Conservation (phyloP, 2,888 invertebrate species). For the Agapostemon virescens region DNA sequence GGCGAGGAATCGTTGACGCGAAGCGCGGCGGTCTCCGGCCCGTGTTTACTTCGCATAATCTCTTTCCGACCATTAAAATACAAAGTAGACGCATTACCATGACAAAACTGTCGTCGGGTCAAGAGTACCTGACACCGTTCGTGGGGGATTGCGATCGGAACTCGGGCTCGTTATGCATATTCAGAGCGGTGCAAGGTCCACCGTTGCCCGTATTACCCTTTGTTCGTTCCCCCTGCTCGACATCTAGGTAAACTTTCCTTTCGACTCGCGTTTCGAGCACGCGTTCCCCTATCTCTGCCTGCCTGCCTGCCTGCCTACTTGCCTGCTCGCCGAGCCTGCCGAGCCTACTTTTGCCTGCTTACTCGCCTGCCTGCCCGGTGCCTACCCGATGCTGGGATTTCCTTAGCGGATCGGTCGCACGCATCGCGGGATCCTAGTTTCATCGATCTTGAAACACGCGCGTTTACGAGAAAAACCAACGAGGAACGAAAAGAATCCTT, state of each 20-base stretch:
- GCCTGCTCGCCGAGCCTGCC: too few relatives aligned
- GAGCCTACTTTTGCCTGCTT: neutral
- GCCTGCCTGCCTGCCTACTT: neutral
- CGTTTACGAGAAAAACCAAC: too few relatives aligned
- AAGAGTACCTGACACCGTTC: slow-evolving; percentile 74
- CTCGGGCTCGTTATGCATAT: slow-evolving; percentile 74
- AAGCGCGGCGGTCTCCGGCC: slow-evolving; percentile 27
- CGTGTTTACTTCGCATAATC: slow-evolving; percentile 73
- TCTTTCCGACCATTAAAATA: slow-evolving; percentile 77
- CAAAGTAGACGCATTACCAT: slow-evolving; percentile 78
- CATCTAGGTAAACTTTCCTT: slow-evolving; percentile 41
- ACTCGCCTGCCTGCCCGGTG: neutral
- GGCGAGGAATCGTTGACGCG: slow-evolving; percentile 21
- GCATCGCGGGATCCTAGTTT: neutral
- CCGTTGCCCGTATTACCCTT: slow-evolving; percentile 56
- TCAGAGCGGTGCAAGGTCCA: slow-evolving; percentile 73
- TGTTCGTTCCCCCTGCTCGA: slow-evolving; percentile 60
- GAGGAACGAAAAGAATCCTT: too few relatives aligned
- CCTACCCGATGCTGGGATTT: neutral
- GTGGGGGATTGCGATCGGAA: slow-evolving; percentile 74
- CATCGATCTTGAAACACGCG: neutral
- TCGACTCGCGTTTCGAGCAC: slow-evolving; percentile 22
- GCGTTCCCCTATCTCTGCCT: neutral
- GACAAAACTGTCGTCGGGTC: slow-evolving; percentile 76
- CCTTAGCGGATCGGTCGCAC: neutral